A percentile compares a stretch with the other conserved stretches of the same genome.
phyloP scores from a whole-genome alignment of 2,113 vertebrate species.

The Bombycilla garrulus region DNA sequence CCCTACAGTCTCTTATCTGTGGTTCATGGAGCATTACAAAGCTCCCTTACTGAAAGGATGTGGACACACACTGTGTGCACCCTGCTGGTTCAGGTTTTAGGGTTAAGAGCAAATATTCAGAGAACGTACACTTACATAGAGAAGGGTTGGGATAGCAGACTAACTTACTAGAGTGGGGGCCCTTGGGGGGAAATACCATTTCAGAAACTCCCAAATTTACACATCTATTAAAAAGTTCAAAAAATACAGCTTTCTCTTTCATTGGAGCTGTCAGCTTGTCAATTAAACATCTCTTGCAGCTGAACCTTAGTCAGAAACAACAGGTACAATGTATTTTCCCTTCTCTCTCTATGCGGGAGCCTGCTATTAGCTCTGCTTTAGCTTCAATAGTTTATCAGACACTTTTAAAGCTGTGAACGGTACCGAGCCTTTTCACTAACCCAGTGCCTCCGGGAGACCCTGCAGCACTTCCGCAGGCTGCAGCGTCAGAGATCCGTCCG shows the following conservation, averaged over 20 bases:
- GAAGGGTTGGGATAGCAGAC: neutral
- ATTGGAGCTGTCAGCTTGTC: neutral
- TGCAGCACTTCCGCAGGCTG: neutral
- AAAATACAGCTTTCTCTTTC: neutral
- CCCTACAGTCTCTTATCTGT: neutral
- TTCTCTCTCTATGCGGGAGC: neutral
- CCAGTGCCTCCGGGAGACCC: rapidly evolving
- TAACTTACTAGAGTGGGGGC: neutral
- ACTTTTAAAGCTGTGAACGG: neutral
- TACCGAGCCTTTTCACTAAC: neutral
- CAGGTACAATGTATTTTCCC: neutral
- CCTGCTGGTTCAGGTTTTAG: neutral
- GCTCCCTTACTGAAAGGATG: neutral
- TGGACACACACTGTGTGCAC: neutral
- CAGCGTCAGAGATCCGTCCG: neutral
- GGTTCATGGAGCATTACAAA: neutral
- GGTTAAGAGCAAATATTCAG: neutral
- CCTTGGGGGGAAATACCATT: neutral
- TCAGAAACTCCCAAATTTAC: neutral
- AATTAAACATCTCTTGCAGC: neutral
- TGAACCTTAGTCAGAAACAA: neutral
- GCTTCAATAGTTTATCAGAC: neutral
- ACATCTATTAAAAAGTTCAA: neutral
- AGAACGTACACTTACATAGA: neutral
- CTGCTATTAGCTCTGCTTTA: neutral